Evolutionary conservation across 2,888 invertebrate genomes (phyloP).

Genomic region (Stratiomys singularior): DNA sequence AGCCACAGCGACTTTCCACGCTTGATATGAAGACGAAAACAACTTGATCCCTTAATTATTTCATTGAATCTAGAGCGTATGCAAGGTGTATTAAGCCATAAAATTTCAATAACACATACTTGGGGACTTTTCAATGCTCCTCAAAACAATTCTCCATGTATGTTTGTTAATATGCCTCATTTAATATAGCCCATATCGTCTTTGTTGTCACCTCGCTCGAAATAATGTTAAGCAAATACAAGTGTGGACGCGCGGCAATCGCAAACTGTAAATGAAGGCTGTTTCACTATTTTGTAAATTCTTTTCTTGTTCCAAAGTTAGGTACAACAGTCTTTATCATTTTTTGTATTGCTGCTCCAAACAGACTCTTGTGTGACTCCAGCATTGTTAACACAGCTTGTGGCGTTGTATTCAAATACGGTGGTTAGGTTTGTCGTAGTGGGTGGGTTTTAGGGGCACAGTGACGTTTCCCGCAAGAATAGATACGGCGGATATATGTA

Average conservation of each 20-base stretch:
- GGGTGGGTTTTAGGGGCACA: slow-evolving; percentile 29
- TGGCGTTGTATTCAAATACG: slow-evolving; percentile 1
- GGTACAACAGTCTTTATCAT: slow-evolving; percentile 36
- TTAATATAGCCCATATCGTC: slow-evolving; percentile 8
- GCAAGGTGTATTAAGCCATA: background rate
- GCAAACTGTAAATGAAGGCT: slow-evolving; percentile 26
- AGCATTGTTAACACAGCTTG: slow-evolving; percentile 37
- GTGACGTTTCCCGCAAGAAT: background rate
- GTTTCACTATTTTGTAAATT: background rate
- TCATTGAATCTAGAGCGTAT: slow-evolving; percentile 4
- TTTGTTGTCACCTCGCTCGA: background rate
- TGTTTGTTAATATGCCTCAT: slow-evolving; percentile 12
- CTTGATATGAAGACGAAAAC: background rate
- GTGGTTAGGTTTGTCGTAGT: background rate
- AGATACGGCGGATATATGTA: background rate
- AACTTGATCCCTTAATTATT: background rate
- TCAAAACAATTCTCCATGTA: background rate
- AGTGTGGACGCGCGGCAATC: slow-evolving; percentile 29
- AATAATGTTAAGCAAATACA: slow-evolving; percentile 38
- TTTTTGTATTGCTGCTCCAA: slow-evolving; percentile 1
- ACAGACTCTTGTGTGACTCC: slow-evolving; percentile 18
- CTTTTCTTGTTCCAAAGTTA: slow-evolving; percentile 6
- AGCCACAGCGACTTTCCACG: background rate
- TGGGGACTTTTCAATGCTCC: background rate
- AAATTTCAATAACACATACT: slow-evolving; percentile 21